Conservation (phyloP, 2,797 vertebrate species). For the Novumbra hubbsi region DNA sequence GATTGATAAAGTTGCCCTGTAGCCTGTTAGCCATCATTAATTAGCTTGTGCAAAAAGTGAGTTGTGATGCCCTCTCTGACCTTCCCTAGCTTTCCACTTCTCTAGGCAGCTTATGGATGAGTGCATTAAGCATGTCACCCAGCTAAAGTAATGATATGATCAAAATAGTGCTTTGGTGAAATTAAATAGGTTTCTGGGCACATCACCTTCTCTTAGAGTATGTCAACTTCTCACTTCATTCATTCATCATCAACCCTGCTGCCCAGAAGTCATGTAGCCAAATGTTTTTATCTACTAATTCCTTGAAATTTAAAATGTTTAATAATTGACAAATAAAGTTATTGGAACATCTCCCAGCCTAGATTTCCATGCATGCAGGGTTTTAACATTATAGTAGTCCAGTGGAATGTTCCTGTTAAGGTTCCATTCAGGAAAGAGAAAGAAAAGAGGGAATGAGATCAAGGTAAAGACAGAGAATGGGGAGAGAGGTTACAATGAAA, state of each 20-base stretch:
- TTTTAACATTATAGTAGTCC: neutral
- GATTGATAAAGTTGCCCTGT: conserved; percentile 1
- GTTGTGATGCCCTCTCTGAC: conserved; percentile 22
- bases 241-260: conserved; percentile 48
- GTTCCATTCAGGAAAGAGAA: neutral
- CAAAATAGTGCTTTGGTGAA: conserved; percentile 23
- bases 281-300: conserved; percentile 2
- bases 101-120: conserved; percentile 34
- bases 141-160: conserved; percentile 43
- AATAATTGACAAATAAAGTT: neutral
- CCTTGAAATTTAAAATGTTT: neutral
- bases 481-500: neutral
- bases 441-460: neutral
- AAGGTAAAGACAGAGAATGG: neutral
- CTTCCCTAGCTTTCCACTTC: neutral
- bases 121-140: conserved; percentile 40
- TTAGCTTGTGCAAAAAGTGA: neutral
- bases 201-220: conserved; percentile 36
- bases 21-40: neutral
- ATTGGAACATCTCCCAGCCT: neutral
- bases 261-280: conserved; percentile 32
- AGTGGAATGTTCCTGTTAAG: neutral
- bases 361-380: neutral
- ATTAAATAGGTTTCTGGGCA: conserved; percentile 48
- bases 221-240: conserved; percentile 21